Evolutionary conservation across 2,113 vertebrate genomes (phyloP).

Genomic region (Nesospiza acunhae): DNA sequence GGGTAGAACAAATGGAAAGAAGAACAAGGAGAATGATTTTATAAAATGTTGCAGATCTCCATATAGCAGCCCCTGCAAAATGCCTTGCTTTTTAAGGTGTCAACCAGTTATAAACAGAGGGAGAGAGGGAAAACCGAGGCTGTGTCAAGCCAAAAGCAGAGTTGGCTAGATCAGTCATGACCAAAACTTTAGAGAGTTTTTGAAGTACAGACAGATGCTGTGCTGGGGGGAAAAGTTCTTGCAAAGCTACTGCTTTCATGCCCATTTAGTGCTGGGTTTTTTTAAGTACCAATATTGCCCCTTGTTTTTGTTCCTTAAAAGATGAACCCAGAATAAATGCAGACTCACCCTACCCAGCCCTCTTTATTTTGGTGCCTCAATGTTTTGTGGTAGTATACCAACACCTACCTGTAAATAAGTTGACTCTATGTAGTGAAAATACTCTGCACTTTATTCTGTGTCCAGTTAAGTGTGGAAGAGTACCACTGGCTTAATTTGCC

Average conservation of each 20-base stretch:
- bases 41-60: neutral
- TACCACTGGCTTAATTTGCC: neutral
- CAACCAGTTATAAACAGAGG: neutral
- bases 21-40: neutral
- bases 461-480: neutral
- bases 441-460: neutral
- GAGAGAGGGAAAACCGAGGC: neutral
- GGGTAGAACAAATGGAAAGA: neutral
- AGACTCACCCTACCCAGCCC: neutral
- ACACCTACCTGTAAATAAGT: neutral
- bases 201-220: neutral
- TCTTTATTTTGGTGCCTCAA: neutral
- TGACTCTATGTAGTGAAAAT: neutral
- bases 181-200: neutral
- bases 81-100: neutral
- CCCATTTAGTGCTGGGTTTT: neutral
- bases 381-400: neutral
- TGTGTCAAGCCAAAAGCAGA: neutral
- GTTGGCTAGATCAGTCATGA: neutral
- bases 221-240: neutral
- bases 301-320: neutral
- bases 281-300: neutral
- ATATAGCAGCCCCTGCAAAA: fast-evolving
- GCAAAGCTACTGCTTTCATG: neutral
- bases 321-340: neutral